Base-by-base conservation (phyloP, 1,140 invertebrate genomes). In the Zaprionus tsacasi region DNA sequence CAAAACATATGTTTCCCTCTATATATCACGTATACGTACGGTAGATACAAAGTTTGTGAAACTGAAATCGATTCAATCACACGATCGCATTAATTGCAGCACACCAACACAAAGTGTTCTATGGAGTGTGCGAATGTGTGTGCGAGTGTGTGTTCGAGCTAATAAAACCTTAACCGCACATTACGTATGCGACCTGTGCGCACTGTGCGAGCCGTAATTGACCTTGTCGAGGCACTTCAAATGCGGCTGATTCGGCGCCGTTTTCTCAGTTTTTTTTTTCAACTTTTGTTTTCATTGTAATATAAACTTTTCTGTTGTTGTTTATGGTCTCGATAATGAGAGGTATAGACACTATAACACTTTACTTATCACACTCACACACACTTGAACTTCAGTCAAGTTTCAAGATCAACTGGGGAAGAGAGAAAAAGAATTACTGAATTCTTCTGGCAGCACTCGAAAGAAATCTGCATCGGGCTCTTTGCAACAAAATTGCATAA, bases 151-250 rank as follows among this genome's bases (percentile, higher is more conserved):
- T 50, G 35, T 36, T 45, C 58, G 13, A 43, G 73, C 69, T 66
- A 77, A 73, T 67, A 63, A 78, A 75, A 76, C 33, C 36, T 56
- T 48, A 72, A 61, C 45, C 61, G 57, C 48, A 68, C 56, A 78
- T 78, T 78, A 71, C 72, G 76, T 76, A 78, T 78, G 10, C 76
- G 76, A 78, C 76, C 76, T 70, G 76, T 70, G 58, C 54, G 74
- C 69, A 61, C 30, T 45, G 6, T 36, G 48, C 38, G 66, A 38
- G 50, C 58, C 66, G 61, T 71, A 78, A 78, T 76, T 78, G 76
- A 78, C 76, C 76, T 78, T 78, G 76, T 72, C 27, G 10, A 50
- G 45, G 17, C 68, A 75, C 59, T 75, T 75, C 65, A 68, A 69
- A 61, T 68, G 63, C 50, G 35, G 35, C 54, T 54, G 64, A 38